Evolutionary conservation across 2,797 vertebrate species (phyloP).

Genomic region (Myoxocephalus aenaeus): DNA sequence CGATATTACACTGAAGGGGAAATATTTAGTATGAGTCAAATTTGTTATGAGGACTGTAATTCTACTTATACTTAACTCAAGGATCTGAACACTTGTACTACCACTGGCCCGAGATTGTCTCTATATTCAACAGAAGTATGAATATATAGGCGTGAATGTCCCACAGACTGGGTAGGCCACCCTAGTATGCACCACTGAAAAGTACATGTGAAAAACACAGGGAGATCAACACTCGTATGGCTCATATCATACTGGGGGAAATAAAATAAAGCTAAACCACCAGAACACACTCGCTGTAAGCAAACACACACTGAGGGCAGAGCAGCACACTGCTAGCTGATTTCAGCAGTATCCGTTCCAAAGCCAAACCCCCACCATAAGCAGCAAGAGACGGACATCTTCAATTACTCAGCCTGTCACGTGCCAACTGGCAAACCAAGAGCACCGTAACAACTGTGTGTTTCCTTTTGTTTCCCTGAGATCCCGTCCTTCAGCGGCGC

Average conservation of each 20-base stretch:
- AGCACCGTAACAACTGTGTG: slow-evolving; percentile 69
- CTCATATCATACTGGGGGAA: slow-evolving; percentile 36
- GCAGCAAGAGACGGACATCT: slow-evolving; percentile 62
- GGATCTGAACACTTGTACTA: background rate
- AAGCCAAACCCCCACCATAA: slow-evolving; percentile 57
- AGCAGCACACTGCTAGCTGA: slow-evolving; percentile 48
- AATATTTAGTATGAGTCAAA: background rate
- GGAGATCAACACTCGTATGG: slow-evolving; percentile 27
- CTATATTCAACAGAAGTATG: slow-evolving; percentile 7
- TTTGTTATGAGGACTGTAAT: background rate
- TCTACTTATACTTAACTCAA: background rate
- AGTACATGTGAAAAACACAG: slow-evolving; percentile 21
- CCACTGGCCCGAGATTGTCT: background rate
- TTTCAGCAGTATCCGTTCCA: slow-evolving; percentile 59
- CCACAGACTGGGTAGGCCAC: background rate
- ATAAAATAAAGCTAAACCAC: slow-evolving; percentile 31
- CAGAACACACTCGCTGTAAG: slow-evolving; percentile 29
- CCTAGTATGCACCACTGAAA: slow-evolving; percentile 13
- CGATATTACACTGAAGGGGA: background rate
- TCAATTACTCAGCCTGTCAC: slow-evolving; percentile 74
- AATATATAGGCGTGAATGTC: slow-evolving; percentile 12
- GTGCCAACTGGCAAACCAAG: slow-evolving; percentile 67
- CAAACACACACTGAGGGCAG: slow-evolving; percentile 53
- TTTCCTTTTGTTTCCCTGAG: slow-evolving; percentile 77
- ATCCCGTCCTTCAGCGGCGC: slow-evolving; percentile 64